Conservation (phyloP, 1,140 invertebrate genomes). For the Hylaeus anthracinus region DNA sequence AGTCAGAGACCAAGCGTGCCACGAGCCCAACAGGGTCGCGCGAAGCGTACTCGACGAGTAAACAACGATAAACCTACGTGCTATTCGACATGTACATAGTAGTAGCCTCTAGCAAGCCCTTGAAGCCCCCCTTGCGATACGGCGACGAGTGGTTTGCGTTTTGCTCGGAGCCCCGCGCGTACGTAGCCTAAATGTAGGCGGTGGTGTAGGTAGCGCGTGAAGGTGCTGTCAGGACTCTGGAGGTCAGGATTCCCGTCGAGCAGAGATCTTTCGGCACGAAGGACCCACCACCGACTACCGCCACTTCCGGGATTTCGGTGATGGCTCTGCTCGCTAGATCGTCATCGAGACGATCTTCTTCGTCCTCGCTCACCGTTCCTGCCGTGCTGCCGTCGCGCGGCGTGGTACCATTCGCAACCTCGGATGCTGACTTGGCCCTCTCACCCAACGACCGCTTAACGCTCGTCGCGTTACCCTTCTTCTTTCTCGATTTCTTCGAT, state of each 20-base stretch:
- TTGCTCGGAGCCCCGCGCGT: conserved; percentile 68
- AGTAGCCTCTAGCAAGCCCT: conserved; percentile 71
- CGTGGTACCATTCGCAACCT: neutral
- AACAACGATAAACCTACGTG: conserved; percentile 73
- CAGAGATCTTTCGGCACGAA: conserved; percentile 72
- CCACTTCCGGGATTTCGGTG: conserved; percentile 73
- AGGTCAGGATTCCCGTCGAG: conserved; percentile 73
- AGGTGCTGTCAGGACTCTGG: conserved; percentile 76
- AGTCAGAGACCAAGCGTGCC: conserved; percentile 6
- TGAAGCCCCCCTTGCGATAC: conserved; percentile 67
- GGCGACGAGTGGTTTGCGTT: conserved; percentile 58
- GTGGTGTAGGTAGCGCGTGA: conserved; percentile 79
- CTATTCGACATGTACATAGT: conserved; percentile 72
- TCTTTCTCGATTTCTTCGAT: conserved; percentile 27
- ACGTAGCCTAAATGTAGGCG: conserved; percentile 76
- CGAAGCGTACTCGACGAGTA: conserved; percentile 63
- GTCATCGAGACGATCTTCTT: conserved; percentile 10
- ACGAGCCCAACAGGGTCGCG: neutral
- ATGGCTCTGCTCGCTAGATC: conserved; percentile 50
- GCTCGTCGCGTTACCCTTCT: conserved; percentile 19
- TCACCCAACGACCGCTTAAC: conserved; percentile 32
- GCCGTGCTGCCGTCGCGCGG: neutral
- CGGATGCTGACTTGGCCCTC: conserved; percentile 1
- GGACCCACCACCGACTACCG: conserved; percentile 69
- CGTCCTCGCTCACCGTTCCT: conserved; percentile 45